Conservation (phyloP, 2,797 vertebrate species). For the Acipenser ruthenus region DNA sequence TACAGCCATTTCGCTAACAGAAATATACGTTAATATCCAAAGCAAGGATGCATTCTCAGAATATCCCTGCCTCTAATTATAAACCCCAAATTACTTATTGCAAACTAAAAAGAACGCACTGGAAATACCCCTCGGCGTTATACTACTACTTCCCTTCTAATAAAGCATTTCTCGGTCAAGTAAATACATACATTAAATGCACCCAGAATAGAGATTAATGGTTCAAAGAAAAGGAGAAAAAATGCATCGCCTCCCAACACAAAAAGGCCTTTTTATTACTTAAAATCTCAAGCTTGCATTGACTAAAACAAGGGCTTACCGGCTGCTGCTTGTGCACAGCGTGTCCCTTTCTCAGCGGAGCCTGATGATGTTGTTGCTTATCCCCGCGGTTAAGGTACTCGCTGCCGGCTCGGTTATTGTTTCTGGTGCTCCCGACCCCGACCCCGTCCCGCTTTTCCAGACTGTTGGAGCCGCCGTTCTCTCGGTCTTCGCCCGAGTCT, state of each 20-base stretch:
- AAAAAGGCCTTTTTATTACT: neutral
- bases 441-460: constrained; percentile 58
- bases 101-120: no score
- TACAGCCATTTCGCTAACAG: no score
- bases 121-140: neutral
- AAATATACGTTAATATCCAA: no score
- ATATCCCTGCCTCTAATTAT: no score
- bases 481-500: constrained; percentile 70
- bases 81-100: no score
- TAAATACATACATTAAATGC: no score
- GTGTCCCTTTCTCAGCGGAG: constrained; percentile 52
- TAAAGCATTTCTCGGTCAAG: neutral
- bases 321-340: constrained; percentile 47
- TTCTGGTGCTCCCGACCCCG: constrained; percentile 27
- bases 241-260: neutral
- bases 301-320: constrained; percentile 36
- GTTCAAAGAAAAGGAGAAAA: no score
- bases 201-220: no score
- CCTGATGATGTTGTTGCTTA: constrained; percentile 41
- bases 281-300: constrained; percentile 2
- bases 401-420: constrained; percentile 45
- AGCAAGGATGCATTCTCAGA: no score
- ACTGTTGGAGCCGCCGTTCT: constrained; percentile 43
- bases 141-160: neutral
- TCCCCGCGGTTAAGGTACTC: constrained; percentile 39